Evolutionary conservation across 2,888 invertebrate species (phyloP), one percentile per base, ranked within the genome.

Genomic region (Acanthosepion pharaonis): DNA sequence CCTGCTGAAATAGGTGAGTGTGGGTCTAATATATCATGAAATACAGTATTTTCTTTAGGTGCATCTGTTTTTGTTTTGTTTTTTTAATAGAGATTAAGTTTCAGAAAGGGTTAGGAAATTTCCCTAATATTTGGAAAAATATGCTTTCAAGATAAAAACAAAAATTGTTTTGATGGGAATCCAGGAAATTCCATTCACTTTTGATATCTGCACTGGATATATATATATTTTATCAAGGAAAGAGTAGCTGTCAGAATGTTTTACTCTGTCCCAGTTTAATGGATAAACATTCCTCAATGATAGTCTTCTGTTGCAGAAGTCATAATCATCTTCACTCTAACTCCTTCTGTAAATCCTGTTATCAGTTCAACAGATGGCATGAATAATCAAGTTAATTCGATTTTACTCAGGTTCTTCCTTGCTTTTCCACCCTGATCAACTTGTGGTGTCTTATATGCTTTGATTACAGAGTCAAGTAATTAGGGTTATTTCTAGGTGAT

Each of bases 291-390:
- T 78, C n/a, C 78, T 78, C 15, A 4, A 15, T n/a, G 78, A 78
- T 78, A 78, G n/a, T 18, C 78, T 78, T n/a, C 78, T 78, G 78
- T 33, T 78, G n/a, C 78, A 78, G n/a, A n/a, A 78, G 78, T 78
- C 78, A n/a, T 78, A 78, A 78, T 33, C 78, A 33, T 78, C n/a
- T 78, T 78, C 78, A 78, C n/a, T 4, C n/a, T 5, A 78, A n/a
- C n/a, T 78, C 20, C 55, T 55, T n/a, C n/a, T 18, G 15, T 78
- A 78, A 78, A 78, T 78, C 78, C n/a, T 78, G n/a, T 78, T 78
- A 78, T 78, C 78, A 78, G 33, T 78, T 78, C 78, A 78, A 78
- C 78, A 78, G 78, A 78, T 78, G 78, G 78, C 33, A n/a, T 78
- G 78, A 33, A 11, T 78, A 78, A 78, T 78, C 78, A 15, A 78